phyloP scores from a whole-genome alignment of 2,888 invertebrate species.

The Drosophila mimetica region DNA sequence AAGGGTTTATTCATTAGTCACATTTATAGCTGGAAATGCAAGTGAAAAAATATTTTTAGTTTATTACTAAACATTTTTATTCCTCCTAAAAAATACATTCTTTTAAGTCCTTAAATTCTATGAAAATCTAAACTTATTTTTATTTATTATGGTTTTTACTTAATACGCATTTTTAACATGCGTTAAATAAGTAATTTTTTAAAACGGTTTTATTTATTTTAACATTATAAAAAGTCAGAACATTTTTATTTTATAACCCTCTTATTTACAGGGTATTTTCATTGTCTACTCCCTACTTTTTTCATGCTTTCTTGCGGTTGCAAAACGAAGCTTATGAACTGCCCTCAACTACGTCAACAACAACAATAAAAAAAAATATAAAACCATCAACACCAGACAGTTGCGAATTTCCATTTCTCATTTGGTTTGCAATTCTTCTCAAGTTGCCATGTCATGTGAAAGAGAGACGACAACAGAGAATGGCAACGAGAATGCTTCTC shows the following conservation, averaged over 20 bases:
- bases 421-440: constrained; percentile 5
- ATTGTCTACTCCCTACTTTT: neutral
- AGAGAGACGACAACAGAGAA: constrained; percentile 4
- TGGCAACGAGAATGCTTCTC: neutral
- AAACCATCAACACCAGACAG: constrained; percentile 19
- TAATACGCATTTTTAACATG: too few relatives aligned
- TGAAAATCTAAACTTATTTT: too few relatives aligned
- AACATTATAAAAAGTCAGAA: too few relatives aligned
- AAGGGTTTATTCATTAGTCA: constrained; percentile 3
- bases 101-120: too few relatives aligned
- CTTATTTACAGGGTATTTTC: neutral
- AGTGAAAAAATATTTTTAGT: too few relatives aligned
- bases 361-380: constrained; percentile 2
- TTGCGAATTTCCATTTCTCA: constrained; percentile 12
- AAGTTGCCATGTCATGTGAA: constrained; percentile 8
- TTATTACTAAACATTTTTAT: too few relatives aligned
- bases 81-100: too few relatives aligned
- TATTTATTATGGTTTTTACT: too few relatives aligned
- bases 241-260: too few relatives aligned
- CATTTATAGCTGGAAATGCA: neutral
- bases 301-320: constrained; percentile 57
- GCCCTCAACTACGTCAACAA: constrained; percentile 10
- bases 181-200: too few relatives aligned
- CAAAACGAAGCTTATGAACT: constrained; percentile 60
- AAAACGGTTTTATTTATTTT: too few relatives aligned